Base-by-base conservation (phyloP, 1,140 invertebrate species). In the Cylas formicarius region DNA sequence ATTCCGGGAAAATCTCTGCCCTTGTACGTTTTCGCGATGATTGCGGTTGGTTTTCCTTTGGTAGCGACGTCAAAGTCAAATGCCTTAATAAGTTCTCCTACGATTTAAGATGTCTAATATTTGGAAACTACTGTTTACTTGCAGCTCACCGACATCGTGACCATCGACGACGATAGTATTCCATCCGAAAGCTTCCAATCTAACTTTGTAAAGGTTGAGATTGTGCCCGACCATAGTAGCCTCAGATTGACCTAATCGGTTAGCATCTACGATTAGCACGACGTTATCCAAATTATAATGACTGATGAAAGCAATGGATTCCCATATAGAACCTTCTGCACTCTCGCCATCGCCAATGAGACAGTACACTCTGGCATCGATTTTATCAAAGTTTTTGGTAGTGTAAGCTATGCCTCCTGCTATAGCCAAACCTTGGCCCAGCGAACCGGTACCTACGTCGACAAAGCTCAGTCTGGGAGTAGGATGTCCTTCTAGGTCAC, bases 321-420 rank as follows among this genome's bases (percentile, higher is more conserved):
- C 96, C 96, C 96, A 99, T 46, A 99, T 81, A n/a, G 91, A 94
- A 47, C 97, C 97, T 74, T 99, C 97, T 1, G 93, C 91, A 56
- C 88, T 86, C 72, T 99, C 97, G 14, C 97, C 96, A 73, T 99
- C 97, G 26, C 97, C 97, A 44, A 99, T 79, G 18, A 99, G 58
- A 58, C 92, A 96, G 66, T 90, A 99, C 1, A 91, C 89, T 57
- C 94, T 81, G 63, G 90, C 90, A 46, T 77, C 79, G 20, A 87
- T 80, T 62, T 97, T 95, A 67, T 99, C 97, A 60, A 84, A 86
- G 68, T 97, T 85, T 69, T 99, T 99, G 10, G 92, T 96, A 21
- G 91, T 86, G 65, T 97, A 98, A 2, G 96, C 95, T 94, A 99
- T 99, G 40, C 96, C 97, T 60, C 86, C 87, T 20, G 92, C 93